A percentile compares a stretch with the other conserved stretches of the same genome.
Evolutionary conservation across 2,888 invertebrate species (phyloP).

Genomic region (Netelia melanura): DNA sequence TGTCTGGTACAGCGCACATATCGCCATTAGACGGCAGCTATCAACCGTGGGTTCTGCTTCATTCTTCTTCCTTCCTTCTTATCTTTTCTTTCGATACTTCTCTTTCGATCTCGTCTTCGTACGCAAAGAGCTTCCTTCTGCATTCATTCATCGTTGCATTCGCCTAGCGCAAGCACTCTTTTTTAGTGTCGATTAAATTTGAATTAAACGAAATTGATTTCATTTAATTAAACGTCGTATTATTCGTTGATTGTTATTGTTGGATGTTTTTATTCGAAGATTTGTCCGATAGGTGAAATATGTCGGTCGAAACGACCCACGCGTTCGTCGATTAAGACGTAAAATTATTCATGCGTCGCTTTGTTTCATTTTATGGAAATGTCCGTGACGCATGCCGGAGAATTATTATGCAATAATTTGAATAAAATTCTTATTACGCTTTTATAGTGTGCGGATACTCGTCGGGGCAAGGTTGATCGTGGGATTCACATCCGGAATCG

Average conservation of each 20-base stretch:
- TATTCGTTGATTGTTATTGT: conserved; percentile 33
- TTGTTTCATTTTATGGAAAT: conserved; percentile 30
- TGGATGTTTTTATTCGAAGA: conserved; percentile 9
- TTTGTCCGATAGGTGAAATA: conserved; percentile 5
- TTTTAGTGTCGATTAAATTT: not conserved
- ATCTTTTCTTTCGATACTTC: conserved; percentile 43
- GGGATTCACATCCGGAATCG: conserved; percentile 60
- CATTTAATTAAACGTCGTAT: too few relatives aligned
- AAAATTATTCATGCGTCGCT: conserved; percentile 38
- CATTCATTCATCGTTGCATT: conserved; percentile 41
- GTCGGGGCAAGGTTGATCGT: conserved; percentile 54
- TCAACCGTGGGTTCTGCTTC: conserved; percentile 35
- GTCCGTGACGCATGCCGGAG: conserved; percentile 30
- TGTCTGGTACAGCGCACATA: conserved; percentile 19
- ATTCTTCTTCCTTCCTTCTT: conserved; percentile 44
- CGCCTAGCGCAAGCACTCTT: conserved; percentile 25
- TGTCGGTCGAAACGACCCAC: conserved; percentile 19
- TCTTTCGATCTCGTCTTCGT: conserved; percentile 72
- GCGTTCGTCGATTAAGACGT: conserved; percentile 10
- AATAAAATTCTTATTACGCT: conserved; percentile 47
- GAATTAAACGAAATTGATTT: not conserved
- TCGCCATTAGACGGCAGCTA: conserved; percentile 20
- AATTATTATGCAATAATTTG: conserved; percentile 39
- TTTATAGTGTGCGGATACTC: conserved; percentile 28
- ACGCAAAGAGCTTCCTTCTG: conserved; percentile 63